Conservation (phyloP, 2,113 vertebrate species). For the Dipodomys stephensi region DNA sequence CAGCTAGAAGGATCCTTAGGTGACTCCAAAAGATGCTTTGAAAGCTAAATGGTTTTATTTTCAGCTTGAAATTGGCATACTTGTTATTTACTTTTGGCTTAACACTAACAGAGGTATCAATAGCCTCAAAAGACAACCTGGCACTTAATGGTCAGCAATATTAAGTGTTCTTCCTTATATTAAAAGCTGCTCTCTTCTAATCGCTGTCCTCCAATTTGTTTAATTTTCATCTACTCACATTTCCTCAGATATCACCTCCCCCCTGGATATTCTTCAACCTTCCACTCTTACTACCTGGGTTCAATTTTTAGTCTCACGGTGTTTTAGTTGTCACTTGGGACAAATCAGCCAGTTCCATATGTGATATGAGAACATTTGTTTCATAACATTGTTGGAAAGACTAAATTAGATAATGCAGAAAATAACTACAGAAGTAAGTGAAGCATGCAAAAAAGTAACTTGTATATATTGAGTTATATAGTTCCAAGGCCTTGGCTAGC, state of each 20-base stretch:
- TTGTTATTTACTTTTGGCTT: neutral
- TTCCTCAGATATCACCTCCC: neutral
- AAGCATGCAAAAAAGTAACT: too few relatives aligned
- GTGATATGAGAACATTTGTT: neutral
- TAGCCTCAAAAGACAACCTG: neutral
- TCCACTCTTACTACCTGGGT: neutral
- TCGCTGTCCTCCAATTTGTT: neutral
- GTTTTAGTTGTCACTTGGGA: neutral
- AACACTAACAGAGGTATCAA: neutral
- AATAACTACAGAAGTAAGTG: neutral
- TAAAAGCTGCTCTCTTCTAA: neutral
- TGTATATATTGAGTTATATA: neutral
- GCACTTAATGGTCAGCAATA: neutral
- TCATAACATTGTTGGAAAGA: neutral
- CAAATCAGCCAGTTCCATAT: neutral
- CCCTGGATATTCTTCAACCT: neutral
- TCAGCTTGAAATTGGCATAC: neutral
- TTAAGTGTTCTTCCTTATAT: neutral
- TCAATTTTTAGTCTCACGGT: neutral
- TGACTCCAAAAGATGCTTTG: conserved; percentile 8
- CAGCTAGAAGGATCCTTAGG: neutral
- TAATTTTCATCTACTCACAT: neutral
- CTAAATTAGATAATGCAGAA: neutral
- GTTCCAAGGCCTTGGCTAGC: neutral
- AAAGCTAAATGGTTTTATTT: neutral